Evolutionary conservation across 64 coral and sea anemone species (phyloP).

Genomic region (Dendronephthya gigantea): DNA sequence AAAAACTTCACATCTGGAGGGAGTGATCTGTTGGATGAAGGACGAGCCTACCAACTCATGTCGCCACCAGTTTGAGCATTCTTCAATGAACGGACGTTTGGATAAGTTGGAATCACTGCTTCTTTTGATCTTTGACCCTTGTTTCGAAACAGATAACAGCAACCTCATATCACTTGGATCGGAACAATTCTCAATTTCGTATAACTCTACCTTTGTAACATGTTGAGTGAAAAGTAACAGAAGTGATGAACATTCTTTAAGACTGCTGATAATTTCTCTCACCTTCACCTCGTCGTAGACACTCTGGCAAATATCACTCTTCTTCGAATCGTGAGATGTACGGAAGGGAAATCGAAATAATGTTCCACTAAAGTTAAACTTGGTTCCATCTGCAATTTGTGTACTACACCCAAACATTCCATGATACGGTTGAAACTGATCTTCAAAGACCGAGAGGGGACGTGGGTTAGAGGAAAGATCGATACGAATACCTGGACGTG

Average conservation of each 20-base stretch:
- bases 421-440: neutral
- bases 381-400: neutral
- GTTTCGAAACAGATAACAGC: neutral
- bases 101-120: neutral
- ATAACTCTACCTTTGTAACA: neutral
- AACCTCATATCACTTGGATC: neutral
- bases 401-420: neutral
- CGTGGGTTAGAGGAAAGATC: neutral
- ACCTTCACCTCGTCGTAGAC: neutral
- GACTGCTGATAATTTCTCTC: neutral
- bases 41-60: neutral
- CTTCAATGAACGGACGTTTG: neutral
- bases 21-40: neutral
- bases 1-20: neutral
- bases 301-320: neutral
- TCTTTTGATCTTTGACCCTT: neutral
- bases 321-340: neutral
- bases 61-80: neutral
- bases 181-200: neutral
- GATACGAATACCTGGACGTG: neutral
- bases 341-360: neutral
- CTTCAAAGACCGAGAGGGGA: neutral
- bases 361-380: neutral
- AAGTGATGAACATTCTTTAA: neutral
- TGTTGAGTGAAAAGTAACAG: slow-evolving; percentile 9